Conservation (phyloP, 2,113 vertebrate genomes). For the Neodon shergylaensis region DNA sequence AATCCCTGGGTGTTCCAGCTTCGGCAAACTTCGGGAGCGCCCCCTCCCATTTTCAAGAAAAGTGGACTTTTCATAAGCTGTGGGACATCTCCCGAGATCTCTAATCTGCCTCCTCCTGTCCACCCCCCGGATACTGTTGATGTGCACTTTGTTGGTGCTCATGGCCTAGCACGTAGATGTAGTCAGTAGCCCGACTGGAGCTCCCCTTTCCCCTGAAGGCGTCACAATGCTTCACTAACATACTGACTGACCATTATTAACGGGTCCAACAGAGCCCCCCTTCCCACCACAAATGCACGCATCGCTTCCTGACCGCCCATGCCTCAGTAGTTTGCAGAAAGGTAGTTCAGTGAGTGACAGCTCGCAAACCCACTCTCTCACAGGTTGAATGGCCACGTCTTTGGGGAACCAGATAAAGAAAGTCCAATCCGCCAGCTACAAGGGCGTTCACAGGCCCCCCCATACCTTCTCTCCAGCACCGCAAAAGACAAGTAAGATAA, state of each 20-base stretch:
- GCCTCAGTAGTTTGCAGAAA: not conserved
- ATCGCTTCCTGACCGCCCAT: not conserved
- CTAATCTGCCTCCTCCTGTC: not conserved
- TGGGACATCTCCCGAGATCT: not conserved
- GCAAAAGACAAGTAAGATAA: not conserved
- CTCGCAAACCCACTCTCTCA: not conserved
- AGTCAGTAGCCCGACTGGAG: not conserved
- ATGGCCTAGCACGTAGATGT: not conserved
- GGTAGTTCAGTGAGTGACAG: not conserved
- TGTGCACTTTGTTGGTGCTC: not conserved
- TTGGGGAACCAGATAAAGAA: not conserved
- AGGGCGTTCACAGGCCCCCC: not conserved
- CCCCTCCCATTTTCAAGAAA: not conserved
- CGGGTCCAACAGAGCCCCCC: not conserved
- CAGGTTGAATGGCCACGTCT: not conserved
- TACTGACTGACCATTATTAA: not conserved
- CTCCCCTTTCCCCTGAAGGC: not conserved
- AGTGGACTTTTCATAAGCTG: not conserved
- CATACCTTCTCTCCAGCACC: not conserved
- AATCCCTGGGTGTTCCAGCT: not conserved
- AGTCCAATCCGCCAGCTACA: not conserved
- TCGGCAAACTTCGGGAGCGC: not conserved
- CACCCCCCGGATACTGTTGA: not conserved
- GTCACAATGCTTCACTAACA: constrained; percentile 27
- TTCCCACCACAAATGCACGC: not conserved